Evolutionary conservation across 2,113 vertebrate species (phyloP), one percentile per base, ranked within the genome.

Genomic region (Cinclus cinclus): DNA sequence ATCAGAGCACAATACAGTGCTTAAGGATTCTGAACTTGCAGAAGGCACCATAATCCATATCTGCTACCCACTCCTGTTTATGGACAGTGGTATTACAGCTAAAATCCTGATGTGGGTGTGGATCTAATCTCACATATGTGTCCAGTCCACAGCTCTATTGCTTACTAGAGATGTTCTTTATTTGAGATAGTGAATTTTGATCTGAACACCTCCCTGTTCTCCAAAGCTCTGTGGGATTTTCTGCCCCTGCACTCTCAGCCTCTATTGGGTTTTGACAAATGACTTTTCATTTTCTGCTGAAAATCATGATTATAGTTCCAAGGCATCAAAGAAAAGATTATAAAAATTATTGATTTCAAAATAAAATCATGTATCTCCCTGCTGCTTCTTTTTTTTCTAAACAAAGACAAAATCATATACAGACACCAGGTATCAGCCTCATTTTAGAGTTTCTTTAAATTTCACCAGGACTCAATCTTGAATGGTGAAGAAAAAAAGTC

Each of bases 111-210:
- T 39, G 33, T 58, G 37, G 15, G 3, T 47, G 19, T 21, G 62
- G 37, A 16, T 49, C 30, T 24, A 22, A 30, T 6, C 24, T 70
- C 42, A 1, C 27, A 5, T 0, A 0, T 4, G 2, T 6, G 28
- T 31, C 9, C 17, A n/a, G 23, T 2, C 24, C 39, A 4, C 7
- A 28, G 11, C 30, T 52, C 1, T 25, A 0, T 14, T 13, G 13
- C 9, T 75, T 24, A 4, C 10, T 30, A 13, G 23, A 78, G 7
- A 6, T 31, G 23, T 6, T 62, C 11, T 39, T 24, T 59, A 37
- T 37, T 15, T 19, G 4, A 37, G 59, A 7, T 0, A 6, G 7
- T 22, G 17, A 73, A 6, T 46, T 27, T 87, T 63, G 7, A 7
- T 60, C 55, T 71, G 58, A 70, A 1, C 28, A 3, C 12, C 33